Conservation (phyloP, 64 coral and sea anemone genomes). For the Pocillopora verrucosa region DNA sequence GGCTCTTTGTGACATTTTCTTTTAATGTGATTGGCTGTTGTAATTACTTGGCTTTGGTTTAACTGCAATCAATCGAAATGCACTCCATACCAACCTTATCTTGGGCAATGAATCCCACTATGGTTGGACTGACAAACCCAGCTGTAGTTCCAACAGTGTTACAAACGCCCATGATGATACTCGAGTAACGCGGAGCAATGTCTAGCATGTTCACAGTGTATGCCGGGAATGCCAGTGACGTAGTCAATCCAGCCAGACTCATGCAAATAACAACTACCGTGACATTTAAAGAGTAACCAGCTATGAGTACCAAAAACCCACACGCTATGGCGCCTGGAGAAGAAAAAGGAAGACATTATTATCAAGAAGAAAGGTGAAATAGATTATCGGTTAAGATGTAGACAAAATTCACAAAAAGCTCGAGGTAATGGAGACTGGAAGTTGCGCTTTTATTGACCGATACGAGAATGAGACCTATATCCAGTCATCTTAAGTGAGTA, state of each 20-base stretch:
- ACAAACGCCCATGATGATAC: conserved; percentile 80
- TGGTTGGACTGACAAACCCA: conserved; percentile 78
- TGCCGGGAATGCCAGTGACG: conserved; percentile 77
- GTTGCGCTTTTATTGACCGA: no score
- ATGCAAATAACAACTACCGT: conserved; percentile 72
- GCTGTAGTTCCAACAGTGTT: conserved; percentile 85
- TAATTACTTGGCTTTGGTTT: no score
- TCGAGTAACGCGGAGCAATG: conserved; percentile 77
- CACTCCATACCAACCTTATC: conserved; percentile 45
- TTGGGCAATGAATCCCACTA: conserved; percentile 87
- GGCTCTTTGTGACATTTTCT: no score
- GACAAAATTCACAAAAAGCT: no score
- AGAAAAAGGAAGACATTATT: background rate
- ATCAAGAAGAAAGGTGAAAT: background rate
- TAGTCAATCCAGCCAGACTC: conserved; percentile 72
- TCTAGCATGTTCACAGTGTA: conserved; percentile 96
- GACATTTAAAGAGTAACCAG: conserved; percentile 74
- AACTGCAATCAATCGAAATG: no score
- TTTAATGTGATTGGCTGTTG: no score
- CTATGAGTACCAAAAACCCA: conserved; percentile 60
- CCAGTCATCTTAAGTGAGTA: no score
- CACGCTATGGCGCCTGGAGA: conserved; percentile 47
- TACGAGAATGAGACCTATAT: no score
- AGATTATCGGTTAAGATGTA: background rate
- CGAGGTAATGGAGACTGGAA: no score